A percentile compares a stretch with the other conserved stretches of the same genome.
These are phyloP conservation scores for Tenebrio molitor DNA, from an alignment of 1,140 invertebrate species.

Conservation along the genomic window DNA sequence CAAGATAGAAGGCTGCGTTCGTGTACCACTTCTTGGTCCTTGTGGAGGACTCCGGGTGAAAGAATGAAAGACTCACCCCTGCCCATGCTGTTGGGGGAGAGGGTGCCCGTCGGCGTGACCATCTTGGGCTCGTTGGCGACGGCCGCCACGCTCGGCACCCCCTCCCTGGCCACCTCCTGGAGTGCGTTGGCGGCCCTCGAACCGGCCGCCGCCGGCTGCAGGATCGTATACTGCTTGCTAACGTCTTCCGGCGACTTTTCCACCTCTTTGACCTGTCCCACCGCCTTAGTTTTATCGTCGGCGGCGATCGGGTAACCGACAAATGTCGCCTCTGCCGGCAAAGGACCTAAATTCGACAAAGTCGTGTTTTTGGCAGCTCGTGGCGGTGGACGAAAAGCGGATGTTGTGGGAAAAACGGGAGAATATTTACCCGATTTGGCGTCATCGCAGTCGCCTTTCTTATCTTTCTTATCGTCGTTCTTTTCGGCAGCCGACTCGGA, in stretches of 20 bases:
- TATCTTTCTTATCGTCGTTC: slow-evolving; percentile 65
- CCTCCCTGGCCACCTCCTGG: slow-evolving; percentile 80
- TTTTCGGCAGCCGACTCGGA: slow-evolving; percentile 72
- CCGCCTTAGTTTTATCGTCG: slow-evolving; percentile 67
- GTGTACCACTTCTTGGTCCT: too few relatives aligned
- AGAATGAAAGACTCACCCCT: too few relatives aligned
- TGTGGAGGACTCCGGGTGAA: too few relatives aligned
- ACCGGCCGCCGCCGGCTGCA: slow-evolving; percentile 83
- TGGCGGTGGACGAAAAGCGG: slow-evolving; percentile 82
- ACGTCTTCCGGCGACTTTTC: slow-evolving; percentile 69
- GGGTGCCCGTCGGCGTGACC: slow-evolving; percentile 67
- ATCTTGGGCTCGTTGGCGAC: slow-evolving; percentile 55
- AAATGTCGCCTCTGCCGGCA: slow-evolving; percentile 75
- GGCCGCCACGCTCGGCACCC: slow-evolving; percentile 75
- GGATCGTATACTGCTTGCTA: slow-evolving; percentile 82
- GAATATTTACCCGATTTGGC: slow-evolving; percentile 49
- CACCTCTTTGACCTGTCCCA: slow-evolving; percentile 50
- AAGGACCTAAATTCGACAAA: slow-evolving; percentile 71
- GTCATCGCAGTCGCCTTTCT: slow-evolving; percentile 65
- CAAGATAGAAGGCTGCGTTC: too few relatives aligned
- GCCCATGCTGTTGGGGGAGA: slow-evolving; percentile 80
- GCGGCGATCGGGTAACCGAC: slow-evolving; percentile 71
- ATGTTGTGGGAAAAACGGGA: slow-evolving; percentile 77
- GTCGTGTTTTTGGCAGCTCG: slow-evolving; percentile 62
- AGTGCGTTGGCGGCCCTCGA: slow-evolving; percentile 83